Base-by-base conservation (phyloP, 2,113 vertebrate genomes). In the Corydoras sp. region DNA sequence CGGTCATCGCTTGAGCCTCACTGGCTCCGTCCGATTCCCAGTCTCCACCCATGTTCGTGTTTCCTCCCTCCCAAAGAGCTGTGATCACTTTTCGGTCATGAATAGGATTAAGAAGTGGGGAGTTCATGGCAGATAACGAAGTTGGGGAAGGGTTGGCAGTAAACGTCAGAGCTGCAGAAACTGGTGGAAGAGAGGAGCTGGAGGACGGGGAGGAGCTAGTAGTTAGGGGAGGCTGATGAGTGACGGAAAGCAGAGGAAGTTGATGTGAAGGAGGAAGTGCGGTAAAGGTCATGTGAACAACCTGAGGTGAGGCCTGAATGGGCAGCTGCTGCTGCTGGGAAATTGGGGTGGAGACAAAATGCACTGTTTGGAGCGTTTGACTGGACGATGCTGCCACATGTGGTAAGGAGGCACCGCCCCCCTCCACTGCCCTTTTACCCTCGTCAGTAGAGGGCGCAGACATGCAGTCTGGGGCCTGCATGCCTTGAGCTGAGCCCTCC, bases 261-360 rank as follows among this genome's bases (percentile, higher is more conserved):
- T 88, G 86, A 67, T 88, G 86, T 31, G 87, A 71, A 69, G 72
- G 64, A 0, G 76, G 54, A 58, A 72, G 65, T 2, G 0, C 83
- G 82, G 83, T 88, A 79, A 89, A 88, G 80, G 86, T 85, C 88
- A 90, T 89, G 67, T 89, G 89, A 5, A 89, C 82, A 55, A 88
- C 85, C 63, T 88, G 87, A 0, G 85, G 77, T 24, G 80, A 48
- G 15, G 86, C 73, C 58, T 86, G 86, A 60, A 87, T 80, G 49
- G 84, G 76, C 68, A 87, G 82, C 71, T 83, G 83, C 72, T 86
- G 83, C 72, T 86, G 83, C 77, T 85, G 83, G 79, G 85, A 77
- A 85, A 82, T 89, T 85, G 84, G 78, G 50, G 82, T 72, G 55
- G 88, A 85, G 77, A 89, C 85, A 61, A 86, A 89, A 84, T 83